These are phyloP conservation scores for Nasonovia ribisnigri DNA, from an alignment of 2,888 invertebrate species.

Conservation along the genomic window DNA sequence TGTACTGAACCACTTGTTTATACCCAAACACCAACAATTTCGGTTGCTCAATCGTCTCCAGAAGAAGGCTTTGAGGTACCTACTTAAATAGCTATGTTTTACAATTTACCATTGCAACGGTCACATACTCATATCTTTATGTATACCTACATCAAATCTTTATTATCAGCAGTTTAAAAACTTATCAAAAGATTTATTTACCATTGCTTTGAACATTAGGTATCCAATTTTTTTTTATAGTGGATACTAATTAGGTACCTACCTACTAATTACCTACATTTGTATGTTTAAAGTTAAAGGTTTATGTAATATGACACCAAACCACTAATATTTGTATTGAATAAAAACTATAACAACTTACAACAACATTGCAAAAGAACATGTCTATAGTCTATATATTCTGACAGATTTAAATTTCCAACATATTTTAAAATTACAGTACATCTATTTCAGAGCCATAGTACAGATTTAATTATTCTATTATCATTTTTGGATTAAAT, in stretches of 20 bases:
- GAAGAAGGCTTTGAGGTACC: neutral
- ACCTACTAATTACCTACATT: too few relatives aligned
- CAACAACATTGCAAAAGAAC: neutral
- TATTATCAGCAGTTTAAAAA: neutral
- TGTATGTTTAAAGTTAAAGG: neutral
- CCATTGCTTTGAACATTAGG: neutral
- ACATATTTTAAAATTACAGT: neutral
- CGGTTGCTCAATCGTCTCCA: neutral
- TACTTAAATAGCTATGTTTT: neutral
- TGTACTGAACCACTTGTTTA: neutral
- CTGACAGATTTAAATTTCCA: neutral
- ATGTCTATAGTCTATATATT: neutral
- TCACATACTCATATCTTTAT: too few relatives aligned
- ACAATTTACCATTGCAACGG: neutral
- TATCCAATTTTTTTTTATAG: neutral
- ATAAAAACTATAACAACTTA: neutral
- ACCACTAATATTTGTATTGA: neutral
- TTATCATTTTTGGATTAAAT: slow-evolving; percentile 34
- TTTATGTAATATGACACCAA: neutral
- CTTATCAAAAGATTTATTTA: neutral
- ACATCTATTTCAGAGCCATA: slow-evolving; percentile 43
- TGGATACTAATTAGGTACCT: neutral
- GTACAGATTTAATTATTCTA: slow-evolving; percentile 9
- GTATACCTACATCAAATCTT: neutral
- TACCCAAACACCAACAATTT: neutral